Percentiles rank a stretch among this genome's conserved stretches.
These are phyloP conservation scores for Muraenolepis orangiensis DNA, from an alignment of 2,797 vertebrate genomes.

Conservation along the genomic window DNA sequence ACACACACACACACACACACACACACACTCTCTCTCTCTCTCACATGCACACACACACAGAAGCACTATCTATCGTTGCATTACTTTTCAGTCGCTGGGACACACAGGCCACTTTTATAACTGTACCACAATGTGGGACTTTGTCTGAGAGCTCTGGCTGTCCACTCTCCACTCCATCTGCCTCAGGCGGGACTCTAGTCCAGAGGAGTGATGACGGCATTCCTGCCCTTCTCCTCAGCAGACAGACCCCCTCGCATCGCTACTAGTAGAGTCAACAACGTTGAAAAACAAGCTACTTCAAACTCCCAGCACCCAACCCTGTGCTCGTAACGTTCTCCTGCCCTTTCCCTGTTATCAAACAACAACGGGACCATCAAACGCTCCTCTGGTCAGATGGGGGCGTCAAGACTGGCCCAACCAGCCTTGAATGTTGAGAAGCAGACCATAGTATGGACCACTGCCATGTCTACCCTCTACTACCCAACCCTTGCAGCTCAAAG, in stretches of 20 bases:
- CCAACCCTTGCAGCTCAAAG: too few relatives aligned
- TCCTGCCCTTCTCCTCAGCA: conserved; percentile 39
- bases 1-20: conserved; percentile 49
- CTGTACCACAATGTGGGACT: conserved; percentile 70
- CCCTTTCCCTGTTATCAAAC: background rate
- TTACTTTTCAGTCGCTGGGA: conserved; percentile 63
- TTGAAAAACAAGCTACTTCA: conserved; percentile 8
- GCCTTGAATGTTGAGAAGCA: too few relatives aligned
- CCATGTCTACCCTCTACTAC: too few relatives aligned
- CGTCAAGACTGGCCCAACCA: too few relatives aligned
- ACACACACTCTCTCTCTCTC: conserved; percentile 30
- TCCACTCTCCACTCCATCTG: conserved; percentile 49
- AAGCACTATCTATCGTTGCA: conserved; percentile 60
- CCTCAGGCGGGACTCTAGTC: conserved; percentile 51
- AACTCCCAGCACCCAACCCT: background rate
- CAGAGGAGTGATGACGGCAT: conserved; percentile 29
- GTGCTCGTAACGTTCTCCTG: background rate
- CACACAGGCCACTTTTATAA: conserved; percentile 78
- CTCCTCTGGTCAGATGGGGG: too few relatives aligned
- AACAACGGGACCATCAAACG: too few relatives aligned
- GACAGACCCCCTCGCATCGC: conserved; percentile 29
- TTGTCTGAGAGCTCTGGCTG: conserved; percentile 61
- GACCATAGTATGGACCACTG: too few relatives aligned
- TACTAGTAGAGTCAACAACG: conserved; percentile 16
- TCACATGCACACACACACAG: conserved; percentile 38